Evolutionary conservation across 1,140 invertebrate species (phyloP).

Genomic region (Oryctes rhinoceros): DNA sequence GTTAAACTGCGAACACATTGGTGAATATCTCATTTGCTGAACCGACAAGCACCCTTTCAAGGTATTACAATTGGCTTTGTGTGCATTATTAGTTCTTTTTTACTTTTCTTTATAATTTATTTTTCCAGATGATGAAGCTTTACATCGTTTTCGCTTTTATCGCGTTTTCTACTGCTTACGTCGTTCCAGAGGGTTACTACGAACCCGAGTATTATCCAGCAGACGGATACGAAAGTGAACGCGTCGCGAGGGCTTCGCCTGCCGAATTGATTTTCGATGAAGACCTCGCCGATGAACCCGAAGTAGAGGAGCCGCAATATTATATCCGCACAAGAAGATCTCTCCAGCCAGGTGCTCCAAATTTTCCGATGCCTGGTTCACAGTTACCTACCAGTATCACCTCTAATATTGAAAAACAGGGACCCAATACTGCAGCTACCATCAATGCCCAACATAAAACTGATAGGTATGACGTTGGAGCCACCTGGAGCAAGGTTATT

Average conservation of each 20-base stretch:
- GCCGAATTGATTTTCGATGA: neutral
- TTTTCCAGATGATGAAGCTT: conserved; percentile 19
- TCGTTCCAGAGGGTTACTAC: neutral
- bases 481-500: conserved; percentile 14
- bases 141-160: conserved; percentile 1
- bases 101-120: neutral
- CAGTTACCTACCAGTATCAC: neutral
- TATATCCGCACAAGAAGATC: conserved; percentile 5
- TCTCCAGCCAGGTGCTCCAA: conserved; percentile 9
- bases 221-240: neutral
- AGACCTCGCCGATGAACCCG: neutral
- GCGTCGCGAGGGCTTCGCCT: neutral
- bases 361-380: neutral
- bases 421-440: neutral
- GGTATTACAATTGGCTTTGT: neutral
- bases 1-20: neutral
- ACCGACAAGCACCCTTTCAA: neutral
- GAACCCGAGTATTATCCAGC: neutral
- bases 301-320: neutral
- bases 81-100: neutral
- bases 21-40: neutral
- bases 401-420: neutral
- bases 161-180: neutral
- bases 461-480: neutral
- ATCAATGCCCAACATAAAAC: conserved; percentile 28